Base-by-base conservation (phyloP, 2,888 invertebrate species). In the Pristionchus maxplancki region DNA sequence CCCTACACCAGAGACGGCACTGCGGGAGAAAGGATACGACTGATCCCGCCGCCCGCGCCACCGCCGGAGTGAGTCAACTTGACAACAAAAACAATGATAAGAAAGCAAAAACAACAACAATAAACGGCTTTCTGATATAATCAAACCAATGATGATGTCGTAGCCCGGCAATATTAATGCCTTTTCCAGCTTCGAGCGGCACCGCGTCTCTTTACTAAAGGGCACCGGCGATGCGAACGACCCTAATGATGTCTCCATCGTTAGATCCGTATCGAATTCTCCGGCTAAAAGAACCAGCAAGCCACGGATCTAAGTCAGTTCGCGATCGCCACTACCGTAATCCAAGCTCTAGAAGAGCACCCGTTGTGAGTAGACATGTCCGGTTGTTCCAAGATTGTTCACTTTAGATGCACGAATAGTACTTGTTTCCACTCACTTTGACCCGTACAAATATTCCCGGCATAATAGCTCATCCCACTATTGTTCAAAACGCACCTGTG, bases 21-120 rank as follows among this genome's bases (percentile, higher is more conserved):
- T 15, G 58, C 24, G 1, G 58, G 58, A 15, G 88, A 88, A 48
- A 53, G 88, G 81, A 88, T 88, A 48, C 28, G 62, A 28, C 62
- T 88, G 13, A 88, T 88, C 9, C 88, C 88, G 13, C 88, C 88
- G n/a, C 88, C 88, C 28, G 88, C 88, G 3, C 88, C 88, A 3
- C 88, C 88, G 31, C 88, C 88, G 5, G 88, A 88, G 88, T 88
- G 17, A 78, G 88, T 88, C 1, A 20, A 67, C 13, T 67, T 2
- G 34, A 4, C 13, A 1, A 48, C 13, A 15, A 1, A 15, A 8
- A 11, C 11, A 11, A 50, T 17, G 13, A 50, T 13, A 50, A n/a
- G n/a, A n/a, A n/a, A n/a, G n/a, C n/a, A n/a, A n/a, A n/a, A n/a
- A n/a, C n/a, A n/a, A n/a, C n/a, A n/a, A n/a, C n/a, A n/a, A n/a